Conservation (phyloP, 2,797 vertebrate genomes). For the Myotis vivesi region DNA sequence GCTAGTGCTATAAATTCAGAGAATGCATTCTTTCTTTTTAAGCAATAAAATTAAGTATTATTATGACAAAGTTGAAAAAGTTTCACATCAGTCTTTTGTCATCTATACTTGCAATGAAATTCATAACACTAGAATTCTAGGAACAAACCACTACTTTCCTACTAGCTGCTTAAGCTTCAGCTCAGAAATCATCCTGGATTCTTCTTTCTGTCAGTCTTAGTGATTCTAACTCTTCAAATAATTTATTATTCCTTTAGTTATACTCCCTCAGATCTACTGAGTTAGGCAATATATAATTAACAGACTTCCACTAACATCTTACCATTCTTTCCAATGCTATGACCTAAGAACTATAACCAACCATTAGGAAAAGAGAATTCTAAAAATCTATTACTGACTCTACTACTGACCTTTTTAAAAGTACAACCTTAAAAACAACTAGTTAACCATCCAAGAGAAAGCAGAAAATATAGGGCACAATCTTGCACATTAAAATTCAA, state of each 20-base stretch:
- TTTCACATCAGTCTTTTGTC: background rate
- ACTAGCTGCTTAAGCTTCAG: background rate
- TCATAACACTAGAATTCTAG: background rate
- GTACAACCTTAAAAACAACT: background rate
- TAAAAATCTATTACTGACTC: background rate
- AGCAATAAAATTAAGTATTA: background rate
- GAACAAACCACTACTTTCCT: background rate
- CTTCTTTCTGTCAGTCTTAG: background rate
- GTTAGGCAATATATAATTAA: background rate
- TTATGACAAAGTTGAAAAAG: background rate
- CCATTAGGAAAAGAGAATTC: conserved; percentile 26
- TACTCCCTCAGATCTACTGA: background rate
- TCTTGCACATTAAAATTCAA: background rate
- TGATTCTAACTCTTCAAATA: background rate
- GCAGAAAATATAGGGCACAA: background rate
- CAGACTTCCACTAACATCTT: background rate
- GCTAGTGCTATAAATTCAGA: conserved; percentile 37
- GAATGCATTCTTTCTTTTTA: background rate
- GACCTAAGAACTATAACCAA: conserved; percentile 11
- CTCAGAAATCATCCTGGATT: background rate
- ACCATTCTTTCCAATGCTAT: background rate
- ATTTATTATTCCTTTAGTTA: background rate
- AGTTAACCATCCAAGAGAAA: background rate
- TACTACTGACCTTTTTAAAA: background rate
- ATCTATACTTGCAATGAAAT: background rate